These are phyloP conservation scores for Habrosyne pyritoides DNA, from an alignment of 2,888 invertebrate species.

Conservation along the genomic window DNA sequence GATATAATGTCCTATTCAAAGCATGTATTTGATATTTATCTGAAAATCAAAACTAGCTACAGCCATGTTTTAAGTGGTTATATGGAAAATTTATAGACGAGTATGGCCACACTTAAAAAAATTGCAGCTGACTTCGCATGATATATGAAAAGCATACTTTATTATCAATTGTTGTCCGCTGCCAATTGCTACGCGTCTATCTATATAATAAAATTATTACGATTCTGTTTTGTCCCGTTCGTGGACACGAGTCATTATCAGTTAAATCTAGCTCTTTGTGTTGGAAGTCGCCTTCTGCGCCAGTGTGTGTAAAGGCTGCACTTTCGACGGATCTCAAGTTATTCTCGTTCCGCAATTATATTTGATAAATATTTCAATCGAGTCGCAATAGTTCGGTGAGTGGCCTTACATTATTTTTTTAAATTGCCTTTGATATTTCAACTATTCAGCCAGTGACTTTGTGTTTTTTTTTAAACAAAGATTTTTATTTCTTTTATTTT, in stretches of 20 bases:
- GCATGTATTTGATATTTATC: slow-evolving; percentile 6
- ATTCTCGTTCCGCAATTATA: background rate
- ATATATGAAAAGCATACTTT: slow-evolving; percentile 50
- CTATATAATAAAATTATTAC: slow-evolving; percentile 45
- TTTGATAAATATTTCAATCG: slow-evolving; percentile 16
- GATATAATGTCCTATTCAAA: background rate
- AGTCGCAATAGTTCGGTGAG: slow-evolving; percentile 51
- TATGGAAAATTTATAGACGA: slow-evolving; percentile 26
- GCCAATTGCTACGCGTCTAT: slow-evolving; percentile 54
- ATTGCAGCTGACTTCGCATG: slow-evolving; percentile 57
- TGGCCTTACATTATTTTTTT: slow-evolving; percentile 20
- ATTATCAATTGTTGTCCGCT: slow-evolving; percentile 45
- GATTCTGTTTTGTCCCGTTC: slow-evolving; percentile 32
- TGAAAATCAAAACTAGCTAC: background rate
- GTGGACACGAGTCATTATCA: slow-evolving; percentile 51
- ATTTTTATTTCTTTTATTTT: background rate
- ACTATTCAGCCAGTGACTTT: background rate
- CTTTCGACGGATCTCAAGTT: slow-evolving; percentile 61
- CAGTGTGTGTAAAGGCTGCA: slow-evolving; percentile 78
- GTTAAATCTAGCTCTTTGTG: slow-evolving; percentile 51
- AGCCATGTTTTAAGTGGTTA: background rate
- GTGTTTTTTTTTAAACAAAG: background rate
- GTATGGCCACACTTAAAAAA: slow-evolving; percentile 38
- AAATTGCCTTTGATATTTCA: background rate
- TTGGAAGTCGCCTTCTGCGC: slow-evolving; percentile 78